Evolutionary conservation across 2,113 vertebrate genomes (phyloP), one percentile per base, ranked within the genome.

Genomic region (Perognathus longimembris): DNA sequence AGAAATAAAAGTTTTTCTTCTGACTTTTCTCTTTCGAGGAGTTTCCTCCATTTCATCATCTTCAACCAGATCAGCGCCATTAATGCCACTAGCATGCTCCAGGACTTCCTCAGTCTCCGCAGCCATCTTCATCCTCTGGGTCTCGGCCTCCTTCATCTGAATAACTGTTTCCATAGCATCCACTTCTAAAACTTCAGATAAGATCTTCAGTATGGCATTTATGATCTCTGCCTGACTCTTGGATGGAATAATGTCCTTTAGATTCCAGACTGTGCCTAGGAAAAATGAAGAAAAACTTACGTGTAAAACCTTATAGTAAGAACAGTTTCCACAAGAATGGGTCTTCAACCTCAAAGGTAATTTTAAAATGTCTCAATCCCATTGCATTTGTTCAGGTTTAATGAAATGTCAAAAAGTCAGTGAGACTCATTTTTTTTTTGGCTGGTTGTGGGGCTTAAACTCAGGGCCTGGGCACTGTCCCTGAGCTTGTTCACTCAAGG

Each of bases 241-340:
- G 7, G 97, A 94, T 26, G 99, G 98, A 63, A 99, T 96, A 57
- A 98, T 94, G 64, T 96, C 97, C 96, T 99, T 99, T 95, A 99
- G 95, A 95, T 99, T 99, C 99, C 99, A 99, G 67, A 99, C 30
- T 50, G 98, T 97, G 28, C 98, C 98, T 98, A 93, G 76, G 17
- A 84, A 30, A 75, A 70, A 74, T n/a, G 32, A 94, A 57, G 75
- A 79, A 83, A n/a, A 24, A 63, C 67, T 34, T 2, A 0, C 18
- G 59, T 54, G 61, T 76, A 89, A 74, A 73, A 81, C 32, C 71
- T 54, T 34, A 54, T 21, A 78, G 34, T 36, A 24, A 92, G 20
- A 38, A n/a, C 17, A 8, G 32, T 61, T 85, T 87, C 69, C 9
- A 74, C 18, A 50, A 86, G 64, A 54, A 1, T 79, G n/a, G 30